Evolutionary conservation across 2,797 vertebrate species (phyloP), one percentile per base, ranked within the genome.

Genomic region (Serranus cabrilla): DNA sequence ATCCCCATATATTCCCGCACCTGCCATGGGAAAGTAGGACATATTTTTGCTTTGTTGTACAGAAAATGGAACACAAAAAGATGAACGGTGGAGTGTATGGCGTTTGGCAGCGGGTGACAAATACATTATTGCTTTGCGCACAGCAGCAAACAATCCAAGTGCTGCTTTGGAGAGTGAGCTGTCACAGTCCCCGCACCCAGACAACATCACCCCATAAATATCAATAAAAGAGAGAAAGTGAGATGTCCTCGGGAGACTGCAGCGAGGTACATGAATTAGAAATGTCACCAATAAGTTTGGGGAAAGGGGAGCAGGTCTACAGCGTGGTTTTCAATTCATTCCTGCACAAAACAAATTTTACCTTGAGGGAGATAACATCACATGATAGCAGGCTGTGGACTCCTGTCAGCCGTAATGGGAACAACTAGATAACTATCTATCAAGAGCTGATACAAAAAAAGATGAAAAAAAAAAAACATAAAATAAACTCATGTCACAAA

Each of bases 81-180:
- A 93, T 85, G 82, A 92, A 93, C 73, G 51, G 73, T 5, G 34
- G 68, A 70, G 75, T 54, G 69, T 69, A 90, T 90, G 71, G 74
- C 64, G 37, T 88, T 85, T 92, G 91, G 91, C 91, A 91, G 89
- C 60, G 70, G 83, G 82, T 93, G 92, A 91, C 89, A 90, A 91
- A 93, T 89, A 90, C 88, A 89, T 94, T 92, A 93, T 91, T 92
- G 89, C 85, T 83, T 83, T 80, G 83, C 54, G 60, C 83, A 71
- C 87, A 74, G 88, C 88, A 83, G 81, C 83, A 92, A 92, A 92
- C 90, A 92, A 91, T 91, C 85, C 64, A 74, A 83, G 85, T 77
- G 81, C 80, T 70, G 87, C 85, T 86, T 85, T 82, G 82, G 87
- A 88, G 85, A 94, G 88, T 88, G 83, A 93, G 89, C 88, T 91